These are phyloP conservation scores for Drosophila fulvimacula DNA, from an alignment of 2,888 invertebrate species.

Conservation along the genomic window DNA sequence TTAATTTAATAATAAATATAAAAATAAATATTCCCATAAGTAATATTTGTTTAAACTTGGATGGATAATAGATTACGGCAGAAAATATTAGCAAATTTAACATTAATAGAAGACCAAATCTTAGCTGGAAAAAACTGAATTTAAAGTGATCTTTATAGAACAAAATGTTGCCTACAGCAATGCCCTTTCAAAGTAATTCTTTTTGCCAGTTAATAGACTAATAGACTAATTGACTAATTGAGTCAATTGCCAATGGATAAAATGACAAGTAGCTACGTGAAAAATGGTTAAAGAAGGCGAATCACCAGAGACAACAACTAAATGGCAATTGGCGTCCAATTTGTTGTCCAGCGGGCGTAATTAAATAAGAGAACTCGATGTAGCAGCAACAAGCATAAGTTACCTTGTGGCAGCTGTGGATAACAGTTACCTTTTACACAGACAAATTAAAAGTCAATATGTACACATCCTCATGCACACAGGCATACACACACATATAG, in stretches of 20 bases:
- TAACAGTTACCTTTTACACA: slow-evolving; percentile 36
- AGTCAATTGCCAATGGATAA: slow-evolving; percentile 18
- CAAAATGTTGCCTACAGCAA: neutral
- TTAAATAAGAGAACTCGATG: slow-evolving; percentile 36
- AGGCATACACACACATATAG: neutral
- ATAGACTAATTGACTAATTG: slow-evolving; percentile 26
- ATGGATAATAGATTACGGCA: too few relatives aligned
- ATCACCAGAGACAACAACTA: neutral
- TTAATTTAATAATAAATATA: too few relatives aligned
- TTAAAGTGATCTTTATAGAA: neutral
- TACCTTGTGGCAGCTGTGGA: slow-evolving; percentile 35
- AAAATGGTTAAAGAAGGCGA: slow-evolving; percentile 11
- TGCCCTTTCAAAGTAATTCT: slow-evolving; percentile 5
- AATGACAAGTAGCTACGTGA: slow-evolving; percentile 6
- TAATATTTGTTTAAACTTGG: too few relatives aligned
- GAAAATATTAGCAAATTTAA: neutral
- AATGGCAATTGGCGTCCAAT: slow-evolving; percentile 21
- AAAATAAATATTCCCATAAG: too few relatives aligned
- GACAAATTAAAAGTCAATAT: slow-evolving; percentile 70
- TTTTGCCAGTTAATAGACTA: slow-evolving; percentile 27
- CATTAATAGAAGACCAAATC: neutral
- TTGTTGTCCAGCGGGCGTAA: slow-evolving; percentile 13
- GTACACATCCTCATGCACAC: slow-evolving; percentile 2
- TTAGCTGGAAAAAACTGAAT: neutral
- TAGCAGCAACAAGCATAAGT: slow-evolving; percentile 31